phyloP scores from a whole-genome alignment of 2,113 vertebrate species.

The Paracanthobrama guichenoti region DNA sequence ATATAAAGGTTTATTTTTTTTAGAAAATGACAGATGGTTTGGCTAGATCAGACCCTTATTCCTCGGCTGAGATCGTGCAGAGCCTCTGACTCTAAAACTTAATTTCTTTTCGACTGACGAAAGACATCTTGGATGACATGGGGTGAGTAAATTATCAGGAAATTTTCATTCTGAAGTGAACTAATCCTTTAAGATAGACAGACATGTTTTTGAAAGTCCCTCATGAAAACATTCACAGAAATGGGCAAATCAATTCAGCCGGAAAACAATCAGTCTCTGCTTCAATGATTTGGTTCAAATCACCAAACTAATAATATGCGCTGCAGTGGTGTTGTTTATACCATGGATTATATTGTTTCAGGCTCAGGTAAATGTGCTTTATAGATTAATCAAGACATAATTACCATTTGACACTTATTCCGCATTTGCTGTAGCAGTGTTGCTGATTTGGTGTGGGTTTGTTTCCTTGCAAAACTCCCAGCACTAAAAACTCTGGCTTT shows the following conservation, averaged over 20 bases:
- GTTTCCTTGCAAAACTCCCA: constrained; percentile 20
- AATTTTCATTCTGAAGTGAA: too few species aligned
- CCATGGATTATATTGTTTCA: background rate
- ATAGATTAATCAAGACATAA: background rate
- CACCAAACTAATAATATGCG: background rate
- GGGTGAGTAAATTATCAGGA: too few species aligned
- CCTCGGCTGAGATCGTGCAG: too few species aligned
- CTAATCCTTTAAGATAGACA: background rate
- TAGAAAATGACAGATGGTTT: too few species aligned
- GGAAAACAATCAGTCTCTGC: background rate
- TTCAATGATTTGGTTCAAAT: background rate
- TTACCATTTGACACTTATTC: background rate
- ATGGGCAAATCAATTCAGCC: background rate
- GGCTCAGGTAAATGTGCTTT: background rate
- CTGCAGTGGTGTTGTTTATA: background rate
- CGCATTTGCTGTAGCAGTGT: background rate
- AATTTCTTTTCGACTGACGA: too few species aligned
- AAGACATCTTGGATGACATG: too few species aligned
- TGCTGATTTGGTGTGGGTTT: constrained; percentile 41
- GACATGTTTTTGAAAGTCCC: background rate
- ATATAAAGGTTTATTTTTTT: too few species aligned
- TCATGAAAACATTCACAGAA: constrained; percentile 21
- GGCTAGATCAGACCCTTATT: too few species aligned
- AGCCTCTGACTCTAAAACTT: too few species aligned
- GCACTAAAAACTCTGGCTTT: constrained; percentile 14